A percentile compares a stretch with the other conserved stretches of the same genome.
Evolutionary conservation across 2,113 vertebrate genomes (phyloP).

Genomic region (Myodes glareolus): DNA sequence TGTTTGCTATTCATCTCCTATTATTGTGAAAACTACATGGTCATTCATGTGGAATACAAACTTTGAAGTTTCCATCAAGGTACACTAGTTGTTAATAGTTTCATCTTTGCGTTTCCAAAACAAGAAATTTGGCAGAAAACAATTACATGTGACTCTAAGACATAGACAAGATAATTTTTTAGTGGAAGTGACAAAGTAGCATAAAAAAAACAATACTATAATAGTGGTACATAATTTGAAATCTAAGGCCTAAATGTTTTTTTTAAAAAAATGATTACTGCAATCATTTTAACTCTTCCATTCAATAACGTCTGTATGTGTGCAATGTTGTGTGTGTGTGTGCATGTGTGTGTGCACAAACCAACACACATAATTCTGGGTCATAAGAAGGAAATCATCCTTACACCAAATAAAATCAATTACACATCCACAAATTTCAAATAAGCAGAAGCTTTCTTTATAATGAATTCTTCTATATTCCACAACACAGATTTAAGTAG

Average conservation of each 20-base stretch:
- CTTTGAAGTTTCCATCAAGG: not conserved
- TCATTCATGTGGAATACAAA: not conserved
- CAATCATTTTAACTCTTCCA: not conserved
- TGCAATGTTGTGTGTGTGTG: too few relatives aligned
- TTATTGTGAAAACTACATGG: not conserved
- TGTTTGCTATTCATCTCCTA: too few relatives aligned
- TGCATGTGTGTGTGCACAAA: not conserved
- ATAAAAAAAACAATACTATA: not conserved
- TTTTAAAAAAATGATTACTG: not conserved
- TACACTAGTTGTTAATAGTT: not conserved
- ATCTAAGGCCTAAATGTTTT: not conserved
- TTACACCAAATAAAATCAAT: slow-evolving; percentile 1
- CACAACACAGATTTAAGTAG: slow-evolving; percentile 6
- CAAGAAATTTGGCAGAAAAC: not conserved
- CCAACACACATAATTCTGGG: not conserved
- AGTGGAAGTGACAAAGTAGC: not conserved
- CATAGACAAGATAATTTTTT: not conserved
- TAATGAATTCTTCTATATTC: not conserved
- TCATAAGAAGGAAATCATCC: not conserved
- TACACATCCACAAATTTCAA: not conserved
- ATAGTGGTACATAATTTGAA: not conserved
- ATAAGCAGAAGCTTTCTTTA: slow-evolving; percentile 8
- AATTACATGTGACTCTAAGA: not conserved
- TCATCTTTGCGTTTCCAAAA: not conserved
- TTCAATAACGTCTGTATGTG: not conserved